Base-by-base conservation (phyloP, 2,797 vertebrate species). In the Pangasius macronema region DNA sequence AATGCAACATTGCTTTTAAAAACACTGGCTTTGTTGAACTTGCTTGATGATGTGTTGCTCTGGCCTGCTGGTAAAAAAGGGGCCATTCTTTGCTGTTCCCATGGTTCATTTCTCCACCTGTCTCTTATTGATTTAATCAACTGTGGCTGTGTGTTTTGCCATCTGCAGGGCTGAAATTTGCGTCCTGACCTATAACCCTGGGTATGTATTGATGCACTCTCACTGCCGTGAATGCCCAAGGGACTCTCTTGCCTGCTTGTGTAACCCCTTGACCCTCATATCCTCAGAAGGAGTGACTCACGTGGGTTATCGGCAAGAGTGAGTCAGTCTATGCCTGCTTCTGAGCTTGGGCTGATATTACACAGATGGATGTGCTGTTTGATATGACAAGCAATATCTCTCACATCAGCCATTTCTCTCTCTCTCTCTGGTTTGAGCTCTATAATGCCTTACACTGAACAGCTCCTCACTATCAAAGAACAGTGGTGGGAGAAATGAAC, bases 151-250 rank as follows among this genome's bases (percentile, higher is more conserved):
- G 73, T 84, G 87, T 86, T 81, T 67, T 73, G 67, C 80, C 77
- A 77, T 86, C 86, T 89, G 68, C 53, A 84, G 63, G 20, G 33
- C 39, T 77, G 83, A 84, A 88, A 88, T 88, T 88, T 87, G 88
- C 53, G 0, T 46, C 13, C 61, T 88, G 90, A 89, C 86, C 83
- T 59, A 27, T 89, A 84, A 87, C 85, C 80, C 61, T 36, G 75
- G 61, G 24, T 39, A 49, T 87, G 68, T 82, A 87, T 75, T 88
- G 86, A 87, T 72, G 75, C 80, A 59, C 55, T 85, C 13, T 65
- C 3, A 20, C 46, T 70, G 76, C 18, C 3, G 65, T 84, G 75
- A 39, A 79, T 86, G 72, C 87, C 89, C 65, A 33, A 73, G 73
- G 87, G 75, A 85, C 65, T 83, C 65, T 86, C 76, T 80, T 57